A percentile compares a stretch with the other conserved stretches of the same genome.
phyloP scores from a whole-genome alignment of 2,888 invertebrate species.

The Arctia plantaginis region DNA sequence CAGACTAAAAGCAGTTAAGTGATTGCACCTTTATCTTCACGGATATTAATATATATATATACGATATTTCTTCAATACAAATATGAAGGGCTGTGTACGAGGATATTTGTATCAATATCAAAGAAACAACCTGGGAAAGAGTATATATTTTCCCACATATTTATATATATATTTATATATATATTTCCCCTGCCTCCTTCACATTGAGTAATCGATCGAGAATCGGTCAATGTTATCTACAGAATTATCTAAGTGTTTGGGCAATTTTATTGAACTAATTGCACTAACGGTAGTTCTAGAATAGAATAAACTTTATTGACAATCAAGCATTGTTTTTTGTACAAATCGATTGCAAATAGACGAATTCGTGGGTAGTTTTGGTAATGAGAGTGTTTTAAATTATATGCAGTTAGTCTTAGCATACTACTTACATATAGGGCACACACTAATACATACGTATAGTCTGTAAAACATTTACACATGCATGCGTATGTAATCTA shows the following conservation, averaged over 20 bases:
- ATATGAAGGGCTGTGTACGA: slow-evolving; percentile 9
- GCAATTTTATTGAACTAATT: background rate
- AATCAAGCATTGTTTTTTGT: background rate
- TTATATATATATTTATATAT: no score
- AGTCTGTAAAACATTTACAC: no score
- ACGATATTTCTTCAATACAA: background rate
- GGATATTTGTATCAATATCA: slow-evolving; percentile 42
- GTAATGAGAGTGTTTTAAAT: no score
- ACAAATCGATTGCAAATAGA: background rate
- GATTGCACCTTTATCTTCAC: background rate
- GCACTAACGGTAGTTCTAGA: background rate
- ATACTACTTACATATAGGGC: no score
- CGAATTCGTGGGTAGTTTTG: no score
- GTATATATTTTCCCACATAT: slow-evolving; percentile 22
- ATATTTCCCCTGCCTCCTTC: no score
- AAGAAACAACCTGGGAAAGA: slow-evolving; percentile 20
- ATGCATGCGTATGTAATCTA: no score
- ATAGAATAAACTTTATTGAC: no score
- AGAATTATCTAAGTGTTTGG: slow-evolving; percentile 13
- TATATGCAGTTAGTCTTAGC: no score
- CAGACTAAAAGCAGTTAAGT: slow-evolving; percentile 27
- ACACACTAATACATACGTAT: no score
- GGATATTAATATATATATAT: background rate
- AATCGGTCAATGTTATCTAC: slow-evolving; percentile 28
- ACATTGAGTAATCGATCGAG: slow-evolving; percentile 47